A percentile compares a stretch with the other conserved stretches of the same genome.
phyloP scores from a whole-genome alignment of 2,113 vertebrate genomes.

The Rhagologus leucostigma region DNA sequence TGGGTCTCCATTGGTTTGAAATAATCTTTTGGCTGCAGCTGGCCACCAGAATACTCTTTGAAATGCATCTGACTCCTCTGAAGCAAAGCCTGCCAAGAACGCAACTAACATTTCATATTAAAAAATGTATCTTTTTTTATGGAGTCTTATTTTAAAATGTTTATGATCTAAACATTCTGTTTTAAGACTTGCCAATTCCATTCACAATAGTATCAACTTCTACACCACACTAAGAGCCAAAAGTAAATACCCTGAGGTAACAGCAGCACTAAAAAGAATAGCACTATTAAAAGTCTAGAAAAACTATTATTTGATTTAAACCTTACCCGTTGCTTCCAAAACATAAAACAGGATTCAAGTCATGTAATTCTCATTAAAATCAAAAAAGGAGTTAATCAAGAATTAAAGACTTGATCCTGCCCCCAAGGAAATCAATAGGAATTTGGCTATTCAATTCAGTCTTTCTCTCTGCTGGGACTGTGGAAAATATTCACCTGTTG shows the following conservation, averaged over 20 bases:
- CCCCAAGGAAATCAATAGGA: neutral
- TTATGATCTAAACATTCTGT: slow-evolving; percentile 53
- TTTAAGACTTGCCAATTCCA: slow-evolving; percentile 38
- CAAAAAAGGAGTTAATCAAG: neutral
- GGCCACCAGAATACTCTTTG: neutral
- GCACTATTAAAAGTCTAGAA: neutral
- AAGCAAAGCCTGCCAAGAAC: slow-evolving; percentile 40
- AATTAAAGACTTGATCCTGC: neutral
- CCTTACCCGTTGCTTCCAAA: neutral
- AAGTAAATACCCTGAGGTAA: slow-evolving; percentile 35
- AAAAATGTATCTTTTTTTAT: slow-evolving; percentile 14
- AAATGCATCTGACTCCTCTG: slow-evolving; percentile 1
- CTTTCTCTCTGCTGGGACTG: neutral
- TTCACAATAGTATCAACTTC: slow-evolving; percentile 32
- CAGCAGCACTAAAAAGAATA: slow-evolving; percentile 15
- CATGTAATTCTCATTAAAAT: slow-evolving; percentile 25
- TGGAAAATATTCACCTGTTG: neutral
- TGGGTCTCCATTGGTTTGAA: slow-evolving; percentile 10
- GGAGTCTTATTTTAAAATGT: slow-evolving; percentile 37
- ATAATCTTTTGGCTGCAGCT: slow-evolving; percentile 23
- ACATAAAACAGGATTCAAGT: neutral
- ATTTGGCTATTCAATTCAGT: neutral
- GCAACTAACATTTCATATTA: slow-evolving; percentile 49
- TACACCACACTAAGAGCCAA: slow-evolving; percentile 5
- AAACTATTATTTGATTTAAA: slow-evolving; percentile 32